Percentiles rank a stretch among this genome's conserved stretches.
Conservation (phyloP, 2,888 invertebrate genomes). For the Lasioglossum marginatum region DNA sequence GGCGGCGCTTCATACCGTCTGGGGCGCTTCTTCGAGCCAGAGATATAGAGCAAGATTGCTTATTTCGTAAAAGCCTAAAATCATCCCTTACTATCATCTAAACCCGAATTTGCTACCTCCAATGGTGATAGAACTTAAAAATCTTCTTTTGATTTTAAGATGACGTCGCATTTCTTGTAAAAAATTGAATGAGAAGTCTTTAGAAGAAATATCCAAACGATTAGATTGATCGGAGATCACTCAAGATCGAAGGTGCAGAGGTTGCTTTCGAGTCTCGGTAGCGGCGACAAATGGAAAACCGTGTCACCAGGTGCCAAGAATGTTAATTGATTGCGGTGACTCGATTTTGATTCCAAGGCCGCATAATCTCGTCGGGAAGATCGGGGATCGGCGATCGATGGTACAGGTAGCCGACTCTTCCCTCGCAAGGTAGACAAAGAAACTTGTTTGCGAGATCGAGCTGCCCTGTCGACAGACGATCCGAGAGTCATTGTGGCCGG, state of each 20-base stretch:
- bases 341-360: background rate
- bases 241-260: background rate
- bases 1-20: background rate
- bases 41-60: background rate
- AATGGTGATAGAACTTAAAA: too few relatives aligned
- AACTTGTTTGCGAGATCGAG: conserved; percentile 51
- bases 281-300: background rate
- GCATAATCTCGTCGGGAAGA: background rate
- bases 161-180: background rate
- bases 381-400: conserved; percentile 5
- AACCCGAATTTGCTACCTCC: background rate
- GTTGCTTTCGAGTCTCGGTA: background rate
- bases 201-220: background rate
- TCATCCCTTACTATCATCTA: too few relatives aligned
- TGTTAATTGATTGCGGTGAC: conserved; percentile 3
- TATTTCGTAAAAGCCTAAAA: background rate
- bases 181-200: background rate
- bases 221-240: background rate
- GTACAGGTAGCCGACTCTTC: conserved; percentile 35
- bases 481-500: conserved; percentile 47
- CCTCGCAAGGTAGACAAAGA: conserved; percentile 47
- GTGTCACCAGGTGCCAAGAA: conserved; percentile 1
- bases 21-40: background rate
- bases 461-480: conserved; percentile 43
- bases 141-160: background rate